phyloP scores from a whole-genome alignment of 1,140 invertebrate genomes.

The Phymastichus coffea region DNA sequence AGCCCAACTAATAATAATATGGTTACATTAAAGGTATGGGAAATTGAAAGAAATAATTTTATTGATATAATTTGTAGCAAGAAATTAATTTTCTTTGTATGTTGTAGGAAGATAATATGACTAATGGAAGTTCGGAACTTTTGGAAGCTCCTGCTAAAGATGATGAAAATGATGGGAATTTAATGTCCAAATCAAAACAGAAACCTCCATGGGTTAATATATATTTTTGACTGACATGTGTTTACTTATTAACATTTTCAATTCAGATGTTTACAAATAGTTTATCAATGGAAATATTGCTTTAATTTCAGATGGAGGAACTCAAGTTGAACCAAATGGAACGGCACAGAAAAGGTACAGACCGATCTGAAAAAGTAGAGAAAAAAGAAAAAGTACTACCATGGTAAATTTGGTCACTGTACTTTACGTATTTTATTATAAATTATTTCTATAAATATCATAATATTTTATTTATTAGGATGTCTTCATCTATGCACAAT shows the following conservation, averaged over 20 bases:
- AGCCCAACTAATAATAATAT: constrained; percentile 24
- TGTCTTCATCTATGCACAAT: constrained; percentile 23
- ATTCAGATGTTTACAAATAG: no score
- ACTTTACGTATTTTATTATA: neutral
- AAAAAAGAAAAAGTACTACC: constrained; percentile 42
- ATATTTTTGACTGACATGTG: constrained; percentile 10
- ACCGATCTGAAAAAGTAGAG: constrained; percentile 43
- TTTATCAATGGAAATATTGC: no score
- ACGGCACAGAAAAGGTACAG: constrained; percentile 41
- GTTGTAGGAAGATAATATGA: constrained; percentile 48
- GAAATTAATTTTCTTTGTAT: constrained; percentile 13
- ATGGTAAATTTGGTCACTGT: constrained; percentile 30
- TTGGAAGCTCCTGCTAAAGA: constrained; percentile 41
- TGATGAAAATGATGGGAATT: constrained; percentile 37
- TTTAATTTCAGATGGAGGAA: constrained; percentile 47
- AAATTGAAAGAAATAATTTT: neutral
- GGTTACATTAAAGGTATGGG: neutral
- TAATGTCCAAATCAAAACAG: constrained; percentile 40
- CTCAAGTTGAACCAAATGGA: constrained; percentile 52
- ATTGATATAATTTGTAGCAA: neutral
- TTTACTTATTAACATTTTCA: no score
- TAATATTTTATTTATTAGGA: constrained; percentile 18
- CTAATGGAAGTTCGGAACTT: constrained; percentile 45
- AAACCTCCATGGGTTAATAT: constrained; percentile 51
- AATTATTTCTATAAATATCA: neutral